Percentiles rank a stretch among this genome's conserved stretches.
Conservation (phyloP, 1,140 invertebrate species). For the Drosophila azteca region DNA sequence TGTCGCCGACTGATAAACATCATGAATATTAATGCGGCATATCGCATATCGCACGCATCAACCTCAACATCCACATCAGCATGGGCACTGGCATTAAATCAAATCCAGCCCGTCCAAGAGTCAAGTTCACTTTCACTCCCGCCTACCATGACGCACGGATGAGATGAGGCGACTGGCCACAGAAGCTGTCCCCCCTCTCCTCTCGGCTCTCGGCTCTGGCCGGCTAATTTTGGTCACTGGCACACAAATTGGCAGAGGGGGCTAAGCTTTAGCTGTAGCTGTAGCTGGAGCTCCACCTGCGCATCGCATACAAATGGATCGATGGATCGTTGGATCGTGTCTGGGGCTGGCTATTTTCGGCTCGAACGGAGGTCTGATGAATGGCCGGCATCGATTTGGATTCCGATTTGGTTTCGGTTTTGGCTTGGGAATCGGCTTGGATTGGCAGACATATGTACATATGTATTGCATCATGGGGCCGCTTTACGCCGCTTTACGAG, state of each 20-base stretch:
- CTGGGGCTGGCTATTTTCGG: slow-evolving; percentile 54
- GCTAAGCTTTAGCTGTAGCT: background rate
- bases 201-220: slow-evolving; percentile 25
- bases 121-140: slow-evolving; percentile 82
- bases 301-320: slow-evolving; percentile 69
- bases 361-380: slow-evolving; percentile 56
- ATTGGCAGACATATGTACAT: slow-evolving; percentile 22
- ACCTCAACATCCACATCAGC: slow-evolving; percentile 22
- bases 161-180: slow-evolving; percentile 14
- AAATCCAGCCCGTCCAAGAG: slow-evolving; percentile 56
- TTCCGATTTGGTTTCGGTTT: slow-evolving; percentile 35
- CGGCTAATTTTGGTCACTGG: slow-evolving; percentile 75
- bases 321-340: slow-evolving; percentile 48
- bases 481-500: slow-evolving; percentile 5
- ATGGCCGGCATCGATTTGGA: slow-evolving; percentile 54
- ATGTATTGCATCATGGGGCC: slow-evolving; percentile 35
- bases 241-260: slow-evolving; percentile 35
- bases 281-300: slow-evolving; percentile 19
- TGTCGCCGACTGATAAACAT: slow-evolving; percentile 55
- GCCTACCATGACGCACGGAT: slow-evolving; percentile 60
- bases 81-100: slow-evolving; percentile 37
- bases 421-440: slow-evolving; percentile 29
- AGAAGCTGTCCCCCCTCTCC: slow-evolving; percentile 12
- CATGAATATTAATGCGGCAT: slow-evolving; percentile 75
- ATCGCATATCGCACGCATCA: slow-evolving; percentile 23